Percentiles rank a stretch among this genome's conserved stretches.
phyloP scores from a whole-genome alignment of 1,140 invertebrate genomes.

The Eumeta japonica region DNA sequence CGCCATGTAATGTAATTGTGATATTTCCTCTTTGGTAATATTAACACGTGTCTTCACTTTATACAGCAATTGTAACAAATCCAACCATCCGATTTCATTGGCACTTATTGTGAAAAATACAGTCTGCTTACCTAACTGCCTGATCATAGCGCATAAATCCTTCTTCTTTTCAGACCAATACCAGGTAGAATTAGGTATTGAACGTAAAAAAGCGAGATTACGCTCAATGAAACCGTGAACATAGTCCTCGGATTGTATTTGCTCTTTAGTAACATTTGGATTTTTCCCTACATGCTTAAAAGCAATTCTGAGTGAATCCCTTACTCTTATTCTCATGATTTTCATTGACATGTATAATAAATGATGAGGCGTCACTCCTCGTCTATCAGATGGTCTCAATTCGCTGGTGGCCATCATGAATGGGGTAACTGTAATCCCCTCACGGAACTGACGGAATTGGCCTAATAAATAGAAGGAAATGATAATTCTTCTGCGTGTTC shows the following conservation, averaged over 20 bases:
- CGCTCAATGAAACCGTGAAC: too few relatives aligned
- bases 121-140: constrained; percentile 6
- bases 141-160: constrained; percentile 7
- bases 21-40: constrained; percentile 12
- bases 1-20: constrained; percentile 16
- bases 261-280: constrained; percentile 13
- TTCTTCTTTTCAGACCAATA: constrained; percentile 6
- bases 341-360: constrained; percentile 20
- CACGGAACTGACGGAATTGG: constrained; percentile 12
- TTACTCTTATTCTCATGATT: constrained; percentile 14
- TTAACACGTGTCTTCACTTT: constrained; percentile 21
- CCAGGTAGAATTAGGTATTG: not conserved
- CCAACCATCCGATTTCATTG: not conserved
- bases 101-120: constrained; percentile 7
- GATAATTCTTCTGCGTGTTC: constrained; percentile 24
- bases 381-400: constrained; percentile 13
- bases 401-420: constrained; percentile 19
- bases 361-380: constrained; percentile 12
- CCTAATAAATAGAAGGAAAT: constrained; percentile 23
- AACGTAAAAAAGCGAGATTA: too few relatives aligned
- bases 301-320: constrained; percentile 11
- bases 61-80: constrained; percentile 22
- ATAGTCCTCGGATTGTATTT: too few relatives aligned
- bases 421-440: constrained; percentile 9
- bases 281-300: constrained; percentile 18